Percentiles rank a stretch among this genome's conserved stretches.
Conservation (phyloP, 2,888 invertebrate genomes). For the Nephrotoma flavescens region DNA sequence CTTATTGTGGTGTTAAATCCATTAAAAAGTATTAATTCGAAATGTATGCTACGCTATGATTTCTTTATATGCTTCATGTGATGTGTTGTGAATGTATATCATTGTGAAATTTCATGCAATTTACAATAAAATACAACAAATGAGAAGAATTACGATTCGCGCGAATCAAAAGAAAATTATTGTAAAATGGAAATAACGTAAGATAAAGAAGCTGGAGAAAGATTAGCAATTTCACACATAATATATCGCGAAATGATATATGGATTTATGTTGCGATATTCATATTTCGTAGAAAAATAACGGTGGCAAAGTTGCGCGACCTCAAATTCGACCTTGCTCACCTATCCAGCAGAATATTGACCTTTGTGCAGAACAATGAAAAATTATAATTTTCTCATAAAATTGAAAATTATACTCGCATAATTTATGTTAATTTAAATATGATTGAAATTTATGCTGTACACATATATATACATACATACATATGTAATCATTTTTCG, state of each 20-base stretch:
- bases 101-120: neutral
- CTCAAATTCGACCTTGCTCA: neutral
- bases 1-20: neutral
- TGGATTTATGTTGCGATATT: neutral
- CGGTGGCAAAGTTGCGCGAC: neutral
- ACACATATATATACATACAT: neutral
- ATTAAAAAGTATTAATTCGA: neutral
- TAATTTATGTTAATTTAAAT: neutral
- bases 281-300: neutral
- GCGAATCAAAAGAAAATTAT: neutral
- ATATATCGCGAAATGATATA: neutral
- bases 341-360: neutral
- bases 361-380: neutral
- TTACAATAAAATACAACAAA: neutral
- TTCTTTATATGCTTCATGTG: neutral
- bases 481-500: neutral
- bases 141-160: neutral
- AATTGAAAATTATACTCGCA: neutral
- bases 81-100: neutral
- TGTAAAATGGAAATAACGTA: neutral
- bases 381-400: neutral
- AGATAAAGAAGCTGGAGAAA: neutral
- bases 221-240: neutral
- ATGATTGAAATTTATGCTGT: neutral
- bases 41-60: neutral